Percentiles rank a stretch among this genome's conserved stretches.
These are phyloP conservation scores for Neoascia interrupta DNA, from an alignment of 2,888 invertebrate species.

Conservation along the genomic window DNA sequence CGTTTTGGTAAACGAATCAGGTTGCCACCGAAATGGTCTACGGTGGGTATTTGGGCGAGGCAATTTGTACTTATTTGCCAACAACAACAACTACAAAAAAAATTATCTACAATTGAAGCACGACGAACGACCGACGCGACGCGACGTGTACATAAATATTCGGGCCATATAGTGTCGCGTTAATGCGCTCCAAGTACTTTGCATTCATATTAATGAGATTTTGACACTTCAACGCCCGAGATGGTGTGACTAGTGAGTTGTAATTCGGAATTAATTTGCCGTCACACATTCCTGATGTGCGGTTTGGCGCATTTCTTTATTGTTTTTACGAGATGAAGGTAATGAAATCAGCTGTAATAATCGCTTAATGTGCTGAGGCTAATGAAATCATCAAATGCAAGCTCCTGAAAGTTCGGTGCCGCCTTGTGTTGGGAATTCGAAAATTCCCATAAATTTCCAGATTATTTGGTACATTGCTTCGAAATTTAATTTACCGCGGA, in stretches of 20 bases:
- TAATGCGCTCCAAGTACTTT: slow-evolving; percentile 44
- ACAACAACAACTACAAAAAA: not conserved
- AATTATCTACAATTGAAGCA: slow-evolving; percentile 7
- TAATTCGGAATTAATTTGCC: slow-evolving; percentile 12
- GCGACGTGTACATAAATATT: slow-evolving; percentile 7
- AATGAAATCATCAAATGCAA: too few relatives aligned
- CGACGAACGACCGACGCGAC: too few relatives aligned
- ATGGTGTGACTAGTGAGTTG: not conserved
- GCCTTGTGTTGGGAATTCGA: too few relatives aligned
- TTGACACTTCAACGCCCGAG: slow-evolving; percentile 35
- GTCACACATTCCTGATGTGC: slow-evolving; percentile 10
- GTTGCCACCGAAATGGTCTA: not conserved
- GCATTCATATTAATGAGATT: slow-evolving; percentile 36
- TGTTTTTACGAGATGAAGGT: too few relatives aligned
- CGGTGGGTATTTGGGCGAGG: not conserved
- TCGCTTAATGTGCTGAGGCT: too few relatives aligned
- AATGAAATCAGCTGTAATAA: too few relatives aligned
- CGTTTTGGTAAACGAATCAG: not conserved
- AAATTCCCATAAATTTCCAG: too few relatives aligned
- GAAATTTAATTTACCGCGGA: too few relatives aligned
- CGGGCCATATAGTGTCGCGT: slow-evolving; percentile 20
- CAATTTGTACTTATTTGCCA: slow-evolving; percentile 22
- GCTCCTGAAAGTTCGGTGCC: too few relatives aligned
- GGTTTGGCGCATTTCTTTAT: not conserved
- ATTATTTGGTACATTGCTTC: too few relatives aligned